Evolutionary conservation across 2,797 vertebrate species (phyloP), one percentile per base, ranked within the genome.

Genomic region (Spinus pinus): DNA sequence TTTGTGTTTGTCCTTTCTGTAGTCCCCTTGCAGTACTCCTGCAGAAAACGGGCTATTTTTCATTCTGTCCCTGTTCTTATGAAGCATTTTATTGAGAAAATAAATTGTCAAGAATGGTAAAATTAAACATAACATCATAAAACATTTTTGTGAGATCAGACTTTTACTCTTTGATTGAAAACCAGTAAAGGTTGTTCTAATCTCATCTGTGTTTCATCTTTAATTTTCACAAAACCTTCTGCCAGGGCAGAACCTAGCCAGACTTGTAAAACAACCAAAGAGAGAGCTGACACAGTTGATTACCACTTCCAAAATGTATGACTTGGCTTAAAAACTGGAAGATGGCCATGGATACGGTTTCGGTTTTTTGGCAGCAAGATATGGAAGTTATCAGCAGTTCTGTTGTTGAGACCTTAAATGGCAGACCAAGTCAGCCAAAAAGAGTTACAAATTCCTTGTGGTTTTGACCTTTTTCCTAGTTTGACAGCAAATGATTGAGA

Each of bases 271-370:
- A 94, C 80, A 74, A 88, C 72, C 21, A 71, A 74, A 88, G 41
- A 60, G 83, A 94, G 44, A 94, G 91, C 91, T 95, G 94, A 93
- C 85, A 75, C 35, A 58, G 90, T 83, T 50, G 46, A 94, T 66
- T 86, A 86, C n/a, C 23, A 25, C 54, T 91, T 94, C 75, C 93
- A 90, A 79, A 94, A 88, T 1, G 11, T 81, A 91, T n/a, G 79
- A 93, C 87, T 96, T 94, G 85, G 75, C 75, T 81, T 71, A 72
- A 74, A 90, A 84, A 65, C 77, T 94, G 94, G 95, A 96, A 94
- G 93, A 94, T 83, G 80, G 90, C 93, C 90, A 94, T 6, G 50
- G 77, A 91, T 90, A 93, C 10, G 61, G 20, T 46, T 82, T 79
- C 65, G 5, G 0, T 33, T 87, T 92, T 89, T 81, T 94, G 85